Evolutionary conservation across 2,888 invertebrate species (phyloP).

Genomic region (Machimus atricapillus): DNA sequence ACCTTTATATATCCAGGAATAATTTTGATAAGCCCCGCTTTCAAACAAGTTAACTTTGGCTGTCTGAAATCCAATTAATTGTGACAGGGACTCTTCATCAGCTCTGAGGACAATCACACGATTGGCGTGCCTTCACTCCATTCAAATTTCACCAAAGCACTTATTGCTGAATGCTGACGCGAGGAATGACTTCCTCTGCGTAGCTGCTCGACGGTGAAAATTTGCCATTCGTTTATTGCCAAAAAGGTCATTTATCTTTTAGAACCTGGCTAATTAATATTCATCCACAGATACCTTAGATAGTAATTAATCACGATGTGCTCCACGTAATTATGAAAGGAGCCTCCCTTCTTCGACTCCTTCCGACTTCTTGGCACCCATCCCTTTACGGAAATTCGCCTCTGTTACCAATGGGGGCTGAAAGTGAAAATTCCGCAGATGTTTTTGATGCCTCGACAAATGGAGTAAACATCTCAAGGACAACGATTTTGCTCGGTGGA

Average conservation of each 20-base stretch:
- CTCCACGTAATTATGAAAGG: neutral
- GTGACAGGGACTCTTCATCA: neutral
- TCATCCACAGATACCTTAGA: conserved; percentile 18
- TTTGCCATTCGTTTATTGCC: neutral
- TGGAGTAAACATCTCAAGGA: neutral
- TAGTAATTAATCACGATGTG: conserved; percentile 8
- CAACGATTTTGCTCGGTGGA: neutral
- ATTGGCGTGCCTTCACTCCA: neutral
- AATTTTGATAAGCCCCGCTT: neutral
- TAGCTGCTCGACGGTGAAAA: neutral
- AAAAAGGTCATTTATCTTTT: conserved; percentile 13
- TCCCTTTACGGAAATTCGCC: neutral
- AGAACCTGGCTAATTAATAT: conserved; percentile 5
- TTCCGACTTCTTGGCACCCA: neutral
- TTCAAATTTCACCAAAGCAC: neutral
- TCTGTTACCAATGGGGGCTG: neutral
- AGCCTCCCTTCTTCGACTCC: neutral
- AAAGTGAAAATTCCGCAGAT: conserved; percentile 2
- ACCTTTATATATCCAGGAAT: neutral
- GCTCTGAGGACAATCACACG: neutral
- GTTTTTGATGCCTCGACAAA: neutral
- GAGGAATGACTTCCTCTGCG: neutral
- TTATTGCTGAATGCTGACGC: neutral
- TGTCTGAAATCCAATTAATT: neutral
- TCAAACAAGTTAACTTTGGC: neutral